Conservation (phyloP, 1,140 invertebrate species). For the Papilio aristodemus region DNA sequence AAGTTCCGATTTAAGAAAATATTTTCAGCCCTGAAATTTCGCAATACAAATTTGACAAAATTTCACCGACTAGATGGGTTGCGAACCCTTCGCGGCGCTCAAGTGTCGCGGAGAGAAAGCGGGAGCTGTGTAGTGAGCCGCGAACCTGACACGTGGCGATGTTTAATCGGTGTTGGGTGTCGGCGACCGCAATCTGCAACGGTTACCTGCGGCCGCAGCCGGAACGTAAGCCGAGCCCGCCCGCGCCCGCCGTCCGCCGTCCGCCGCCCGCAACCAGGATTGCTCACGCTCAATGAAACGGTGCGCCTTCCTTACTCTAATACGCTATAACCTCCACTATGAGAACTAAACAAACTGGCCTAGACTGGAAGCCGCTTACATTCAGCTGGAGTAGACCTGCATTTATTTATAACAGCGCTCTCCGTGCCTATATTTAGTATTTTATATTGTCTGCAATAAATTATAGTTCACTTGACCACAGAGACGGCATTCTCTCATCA, state of each 20-base stretch:
- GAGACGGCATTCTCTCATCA: neutral
- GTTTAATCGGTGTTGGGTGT: constrained; percentile 34
- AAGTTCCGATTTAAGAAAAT: neutral
- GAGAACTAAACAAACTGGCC: neutral
- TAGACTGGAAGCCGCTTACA: neutral
- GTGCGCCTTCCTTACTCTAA: constrained; percentile 29
- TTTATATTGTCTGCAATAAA: no score
- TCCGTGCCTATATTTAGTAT: no score
- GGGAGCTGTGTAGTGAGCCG: constrained; percentile 30
- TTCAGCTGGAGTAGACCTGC: neutral
- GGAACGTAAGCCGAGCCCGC: constrained; percentile 20
- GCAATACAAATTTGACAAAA: neutral
- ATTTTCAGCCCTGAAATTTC: neutral
- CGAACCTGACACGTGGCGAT: constrained; percentile 35
- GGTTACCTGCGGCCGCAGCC: constrained; percentile 32
- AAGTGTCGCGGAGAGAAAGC: constrained; percentile 28
- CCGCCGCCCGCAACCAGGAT: constrained; percentile 27
- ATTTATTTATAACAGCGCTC: neutral
- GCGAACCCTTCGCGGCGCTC: neutral
- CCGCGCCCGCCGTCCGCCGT: neutral
- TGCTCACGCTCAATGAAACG: constrained; percentile 31
- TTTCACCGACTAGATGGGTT: neutral
- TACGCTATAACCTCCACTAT: constrained; percentile 1
- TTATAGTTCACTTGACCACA: neutral
- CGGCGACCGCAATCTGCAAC: constrained; percentile 33